Percentiles rank a stretch among this genome's conserved stretches.
Evolutionary conservation across 2,888 invertebrate species (phyloP).

Genomic region (Euclidia mi): DNA sequence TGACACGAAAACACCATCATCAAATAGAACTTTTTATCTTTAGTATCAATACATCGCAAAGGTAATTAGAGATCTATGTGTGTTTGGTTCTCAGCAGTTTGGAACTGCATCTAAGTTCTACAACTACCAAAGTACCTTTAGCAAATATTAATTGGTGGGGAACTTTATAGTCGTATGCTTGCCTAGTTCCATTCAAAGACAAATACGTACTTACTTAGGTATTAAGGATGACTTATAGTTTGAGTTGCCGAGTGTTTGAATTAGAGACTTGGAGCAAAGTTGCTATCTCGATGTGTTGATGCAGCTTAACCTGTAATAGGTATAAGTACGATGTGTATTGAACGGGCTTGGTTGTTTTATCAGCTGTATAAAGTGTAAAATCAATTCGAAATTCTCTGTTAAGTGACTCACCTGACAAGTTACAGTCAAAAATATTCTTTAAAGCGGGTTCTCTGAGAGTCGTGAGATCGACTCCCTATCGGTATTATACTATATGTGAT

Average conservation of each 20-base stretch:
- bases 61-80: slow-evolving; percentile 55
- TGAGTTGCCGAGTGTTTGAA: slow-evolving; percentile 59
- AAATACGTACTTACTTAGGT: slow-evolving; percentile 65
- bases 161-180: slow-evolving; percentile 67
- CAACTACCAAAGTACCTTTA: slow-evolving; percentile 74
- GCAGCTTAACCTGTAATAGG: slow-evolving; percentile 10
- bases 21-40: not conserved
- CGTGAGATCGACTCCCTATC: too few species aligned
- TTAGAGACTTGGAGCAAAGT: slow-evolving; percentile 42
- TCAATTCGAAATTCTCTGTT: too few species aligned
- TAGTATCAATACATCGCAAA: slow-evolving; percentile 34
- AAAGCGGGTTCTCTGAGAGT: too few species aligned
- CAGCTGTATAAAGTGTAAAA: too few species aligned
- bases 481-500: too few species aligned
- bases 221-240: slow-evolving; percentile 65
- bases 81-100: slow-evolving; percentile 55
- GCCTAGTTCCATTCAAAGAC: slow-evolving; percentile 67
- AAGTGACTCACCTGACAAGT: too few species aligned
- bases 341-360: too few species aligned
- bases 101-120: slow-evolving; percentile 71
- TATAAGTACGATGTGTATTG: not conserved
- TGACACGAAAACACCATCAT: too few species aligned
- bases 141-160: slow-evolving; percentile 80
- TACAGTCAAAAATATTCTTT: too few species aligned
- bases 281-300: slow-evolving; percentile 19